phyloP scores from a whole-genome alignment of 2,888 invertebrate species.

The Zaprionus lineosus region DNA sequence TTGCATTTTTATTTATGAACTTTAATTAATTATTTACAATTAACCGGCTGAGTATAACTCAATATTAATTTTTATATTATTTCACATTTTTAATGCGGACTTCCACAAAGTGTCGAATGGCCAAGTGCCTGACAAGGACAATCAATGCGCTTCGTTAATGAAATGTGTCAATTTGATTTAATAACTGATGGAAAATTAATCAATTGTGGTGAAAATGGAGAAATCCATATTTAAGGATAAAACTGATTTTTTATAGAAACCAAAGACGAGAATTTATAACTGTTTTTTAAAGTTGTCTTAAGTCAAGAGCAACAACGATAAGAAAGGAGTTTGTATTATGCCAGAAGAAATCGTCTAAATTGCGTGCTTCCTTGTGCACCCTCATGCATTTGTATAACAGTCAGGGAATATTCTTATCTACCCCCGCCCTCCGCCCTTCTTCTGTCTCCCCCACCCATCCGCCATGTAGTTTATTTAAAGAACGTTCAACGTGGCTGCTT shows the following conservation, averaged over 20 bases:
- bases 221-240: background rate
- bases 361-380: background rate
- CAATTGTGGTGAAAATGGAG: background rate
- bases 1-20: conserved; percentile 17
- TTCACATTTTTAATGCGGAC: background rate
- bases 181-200: conserved; percentile 1
- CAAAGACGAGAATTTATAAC: too few relatives aligned
- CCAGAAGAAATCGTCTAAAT: too few relatives aligned
- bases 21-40: conserved; percentile 25
- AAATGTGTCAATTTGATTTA: conserved; percentile 39
- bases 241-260: too few relatives aligned
- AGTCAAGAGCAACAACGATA: too few relatives aligned
- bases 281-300: too few relatives aligned
- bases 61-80: conserved; percentile 1
- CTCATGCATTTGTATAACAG: conserved; percentile 14
- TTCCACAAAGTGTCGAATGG: conserved; percentile 17
- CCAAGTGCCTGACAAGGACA: conserved; percentile 13
- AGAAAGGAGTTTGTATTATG: too few relatives aligned
- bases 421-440: background rate
- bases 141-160: conserved; percentile 31
- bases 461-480: conserved; percentile 60
- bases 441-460: too few relatives aligned
- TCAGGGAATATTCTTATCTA: too few relatives aligned
- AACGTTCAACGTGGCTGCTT: conserved; percentile 52
- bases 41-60: conserved; percentile 7